Evolutionary conservation across 2,888 invertebrate genomes (phyloP).

Genomic region (Aplocera efformata): DNA sequence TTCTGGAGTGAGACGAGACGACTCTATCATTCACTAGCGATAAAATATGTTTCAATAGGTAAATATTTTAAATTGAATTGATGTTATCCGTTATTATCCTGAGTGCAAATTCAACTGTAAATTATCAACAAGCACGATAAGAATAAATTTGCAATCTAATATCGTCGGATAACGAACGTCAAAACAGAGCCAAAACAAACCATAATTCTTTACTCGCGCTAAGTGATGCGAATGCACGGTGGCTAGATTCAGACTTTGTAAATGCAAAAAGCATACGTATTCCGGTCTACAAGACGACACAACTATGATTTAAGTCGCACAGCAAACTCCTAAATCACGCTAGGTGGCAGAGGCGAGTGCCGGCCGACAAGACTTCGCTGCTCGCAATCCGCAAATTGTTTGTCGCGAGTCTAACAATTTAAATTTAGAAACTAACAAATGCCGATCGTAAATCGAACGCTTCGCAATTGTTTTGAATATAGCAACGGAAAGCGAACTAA

Average conservation of each 20-base stretch:
- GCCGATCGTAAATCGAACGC: constrained; percentile 73
- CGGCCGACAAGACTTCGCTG: constrained; percentile 62
- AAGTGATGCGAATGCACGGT: constrained; percentile 46
- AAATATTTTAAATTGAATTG: constrained; percentile 23
- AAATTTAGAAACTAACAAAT: constrained; percentile 74
- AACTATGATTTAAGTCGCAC: constrained; percentile 68
- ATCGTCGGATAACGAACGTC: constrained; percentile 37
- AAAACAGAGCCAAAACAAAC: constrained; percentile 55
- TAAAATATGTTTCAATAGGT: constrained; percentile 18
- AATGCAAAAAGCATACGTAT: constrained; percentile 60
- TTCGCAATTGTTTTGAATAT: constrained; percentile 70
- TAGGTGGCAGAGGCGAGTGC: constrained; percentile 62
- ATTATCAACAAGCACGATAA: constrained; percentile 32
- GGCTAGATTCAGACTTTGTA: constrained; percentile 48
- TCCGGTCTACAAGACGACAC: constrained; percentile 58
- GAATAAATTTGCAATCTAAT: constrained; percentile 36
- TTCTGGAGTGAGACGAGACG: constrained; percentile 27
- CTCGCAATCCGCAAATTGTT: constrained; percentile 76
- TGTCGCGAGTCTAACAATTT: constrained; percentile 74
- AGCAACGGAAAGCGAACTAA: constrained; percentile 59
- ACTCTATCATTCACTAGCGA: constrained; percentile 28
- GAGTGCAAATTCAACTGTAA: constrained; percentile 30
- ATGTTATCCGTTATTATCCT: constrained; percentile 22
- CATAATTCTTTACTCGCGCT: constrained; percentile 47
- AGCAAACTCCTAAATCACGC: constrained; percentile 69